phyloP scores from a whole-genome alignment of 2,113 vertebrate species.

The Pungitius pungitius region DNA sequence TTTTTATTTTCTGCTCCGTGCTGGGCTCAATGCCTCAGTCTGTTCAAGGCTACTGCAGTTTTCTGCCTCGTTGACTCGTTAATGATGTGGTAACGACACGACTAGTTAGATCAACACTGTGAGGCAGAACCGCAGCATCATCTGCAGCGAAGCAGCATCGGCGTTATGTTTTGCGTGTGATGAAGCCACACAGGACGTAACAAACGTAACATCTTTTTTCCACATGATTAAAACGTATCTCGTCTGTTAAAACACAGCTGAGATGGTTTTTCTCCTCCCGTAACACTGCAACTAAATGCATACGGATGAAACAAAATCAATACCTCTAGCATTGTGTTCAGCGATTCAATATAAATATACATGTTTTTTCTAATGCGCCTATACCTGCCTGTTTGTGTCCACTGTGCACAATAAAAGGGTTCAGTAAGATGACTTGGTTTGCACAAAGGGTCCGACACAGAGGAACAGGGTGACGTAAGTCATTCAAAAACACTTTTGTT shows the following conservation, averaged over 20 bases:
- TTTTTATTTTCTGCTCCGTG: not conserved
- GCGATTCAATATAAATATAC: not conserved
- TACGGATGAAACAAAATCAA: not conserved
- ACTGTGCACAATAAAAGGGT: not conserved
- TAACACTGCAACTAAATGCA: conserved; percentile 7
- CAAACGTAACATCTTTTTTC: conserved; percentile 28
- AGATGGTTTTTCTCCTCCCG: not conserved
- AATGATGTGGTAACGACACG: conserved; percentile 70
- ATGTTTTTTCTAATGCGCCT: too few relatives aligned
- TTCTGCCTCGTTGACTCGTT: conserved; percentile 65
- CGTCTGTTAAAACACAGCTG: conserved; percentile 46
- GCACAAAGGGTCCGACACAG: not conserved
- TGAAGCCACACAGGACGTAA: conserved; percentile 23
- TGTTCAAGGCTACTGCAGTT: conserved; percentile 52
- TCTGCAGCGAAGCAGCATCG: conserved; percentile 41
- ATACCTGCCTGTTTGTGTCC: conserved; percentile 2
- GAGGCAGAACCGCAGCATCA: conserved; percentile 56
- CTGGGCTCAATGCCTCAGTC: conserved; percentile 38
- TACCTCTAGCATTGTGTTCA: not conserved
- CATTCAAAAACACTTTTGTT: not conserved
- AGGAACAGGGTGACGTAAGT: not conserved
- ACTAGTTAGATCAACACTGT: conserved; percentile 53
- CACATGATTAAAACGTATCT: conserved; percentile 50
- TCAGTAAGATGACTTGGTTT: not conserved
- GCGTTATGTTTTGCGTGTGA: conserved; percentile 45